Base-by-base conservation (phyloP, 92 coral and sea anemone species). In the Desmophyllum pertusum region DNA sequence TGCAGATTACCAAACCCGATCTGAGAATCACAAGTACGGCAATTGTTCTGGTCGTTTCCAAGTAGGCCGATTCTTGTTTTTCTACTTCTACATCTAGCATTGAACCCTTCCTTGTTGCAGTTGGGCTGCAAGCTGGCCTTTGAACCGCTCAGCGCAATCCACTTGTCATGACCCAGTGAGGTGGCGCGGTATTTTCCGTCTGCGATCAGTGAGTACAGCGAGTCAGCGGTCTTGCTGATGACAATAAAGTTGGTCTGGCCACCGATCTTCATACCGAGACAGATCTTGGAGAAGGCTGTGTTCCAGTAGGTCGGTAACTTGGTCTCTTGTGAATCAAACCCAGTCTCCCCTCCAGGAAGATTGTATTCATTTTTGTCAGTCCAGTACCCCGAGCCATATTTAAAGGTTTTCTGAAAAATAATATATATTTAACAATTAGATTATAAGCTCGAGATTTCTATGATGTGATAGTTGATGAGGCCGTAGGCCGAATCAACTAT, bases 271-370 rank as follows among this genome's bases (percentile, higher is more conserved):
- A 73, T 73, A 48, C 77, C 77, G 39, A 73, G 77, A 3, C 77
- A 73, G 77, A 73, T 73, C 33, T 73, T 73, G 29, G 78, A 13
- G 38, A 73, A 73, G 57, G 78, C 10, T 73, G 78, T 73, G 61
- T 73, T 73, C 78, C 78, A 73, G 61, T 73, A 73, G 19, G 59
- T 73, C 25, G 35, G 78, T 25, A 73, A 21, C 4, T 73, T 73
- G 38, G 78, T 43, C 62, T 73, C 78, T 73, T 43, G 36, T 27
- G 55, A 43, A 33, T 73, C 78, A 17, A 73, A 51, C n/a, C 78
- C 78, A 45, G 57, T 73, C 78, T 15, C 35, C 36, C 36, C 78
- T 1, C 78, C 78, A 73, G 78, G 27, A 15, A 23, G 78, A 25
- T 73, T 73, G 78, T 23, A 73, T 3, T 29, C 39, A 17, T 21